phyloP scores from a whole-genome alignment of 2,888 invertebrate species.

The Alentia gelatinosa region DNA sequence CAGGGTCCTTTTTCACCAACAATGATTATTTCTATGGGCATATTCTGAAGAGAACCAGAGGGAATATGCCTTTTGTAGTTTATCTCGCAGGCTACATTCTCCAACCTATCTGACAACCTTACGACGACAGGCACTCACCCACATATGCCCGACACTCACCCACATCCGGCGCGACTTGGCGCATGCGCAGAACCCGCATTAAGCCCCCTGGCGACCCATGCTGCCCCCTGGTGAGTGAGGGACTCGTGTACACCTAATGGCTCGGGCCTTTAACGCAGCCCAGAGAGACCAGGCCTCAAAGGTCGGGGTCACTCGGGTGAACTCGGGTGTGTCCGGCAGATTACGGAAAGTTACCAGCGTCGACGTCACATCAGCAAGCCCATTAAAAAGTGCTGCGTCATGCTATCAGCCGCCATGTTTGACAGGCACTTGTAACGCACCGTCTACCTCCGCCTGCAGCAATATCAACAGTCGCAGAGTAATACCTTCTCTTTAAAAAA shows the following conservation, averaged over 20 bases:
- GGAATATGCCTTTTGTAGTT: too few species aligned
- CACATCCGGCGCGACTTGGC: too few species aligned
- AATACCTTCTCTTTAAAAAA: neutral
- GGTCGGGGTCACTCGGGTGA: neutral
- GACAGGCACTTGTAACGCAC: neutral
- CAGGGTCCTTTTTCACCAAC: too few species aligned
- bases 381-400: neutral
- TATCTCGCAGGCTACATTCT: too few species aligned
- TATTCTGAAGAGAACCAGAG: too few species aligned
- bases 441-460: neutral
- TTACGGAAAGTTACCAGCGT: neutral
- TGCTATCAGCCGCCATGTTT: neutral
- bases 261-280: neutral
- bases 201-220: neutral
- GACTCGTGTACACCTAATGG: neutral
- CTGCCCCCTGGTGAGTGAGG: neutral
- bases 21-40: too few species aligned
- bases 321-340: neutral
- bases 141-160: too few species aligned
- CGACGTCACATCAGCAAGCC: neutral
- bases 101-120: too few species aligned
- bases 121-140: too few species aligned
- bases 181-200: neutral
- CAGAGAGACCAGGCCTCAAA: neutral
- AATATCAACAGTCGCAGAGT: neutral